Evolutionary conservation across 1,140 invertebrate genomes (phyloP).

Genomic region (Listronotus oregonensis): DNA sequence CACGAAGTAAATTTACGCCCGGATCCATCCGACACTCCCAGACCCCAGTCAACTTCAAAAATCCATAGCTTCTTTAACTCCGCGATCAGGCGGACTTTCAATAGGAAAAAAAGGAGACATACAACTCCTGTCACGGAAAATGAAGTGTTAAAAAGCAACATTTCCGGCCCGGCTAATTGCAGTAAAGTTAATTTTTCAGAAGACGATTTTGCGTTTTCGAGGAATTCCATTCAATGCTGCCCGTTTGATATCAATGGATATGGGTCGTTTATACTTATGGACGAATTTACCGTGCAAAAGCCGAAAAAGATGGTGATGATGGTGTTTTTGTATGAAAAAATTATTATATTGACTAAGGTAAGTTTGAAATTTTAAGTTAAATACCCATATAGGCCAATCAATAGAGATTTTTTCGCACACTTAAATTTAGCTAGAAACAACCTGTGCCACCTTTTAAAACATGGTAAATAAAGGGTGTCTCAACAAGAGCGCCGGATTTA

Average conservation of each 20-base stretch:
- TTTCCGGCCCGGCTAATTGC: slow-evolving; percentile 15
- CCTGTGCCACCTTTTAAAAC: no score
- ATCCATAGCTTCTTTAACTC: not conserved
- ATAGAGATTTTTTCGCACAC: no score
- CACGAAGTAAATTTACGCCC: no score
- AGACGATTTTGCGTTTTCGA: slow-evolving; percentile 1
- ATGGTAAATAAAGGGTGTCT: no score
- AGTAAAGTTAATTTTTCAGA: slow-evolving; percentile 8
- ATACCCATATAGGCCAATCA: no score
- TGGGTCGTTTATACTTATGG: slow-evolving; percentile 24
- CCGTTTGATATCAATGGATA: slow-evolving; percentile 31
- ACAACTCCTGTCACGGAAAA: not conserved
- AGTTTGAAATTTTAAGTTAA: no score
- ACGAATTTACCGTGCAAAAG: slow-evolving; percentile 25
- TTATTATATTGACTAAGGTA: slow-evolving; percentile 31
- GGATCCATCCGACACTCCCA: no score
- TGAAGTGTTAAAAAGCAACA: slow-evolving; percentile 13
- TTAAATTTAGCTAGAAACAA: no score
- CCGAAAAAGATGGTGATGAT: slow-evolving; percentile 21
- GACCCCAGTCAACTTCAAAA: not conserved
- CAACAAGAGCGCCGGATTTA: no score
- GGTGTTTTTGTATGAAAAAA: slow-evolving; percentile 27
- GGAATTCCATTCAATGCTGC: slow-evolving; percentile 11
- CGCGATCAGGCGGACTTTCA: slow-evolving; percentile 1
- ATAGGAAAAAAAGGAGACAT: not conserved